Conservation (phyloP, 2,113 vertebrate genomes). For the Noturus placidus region DNA sequence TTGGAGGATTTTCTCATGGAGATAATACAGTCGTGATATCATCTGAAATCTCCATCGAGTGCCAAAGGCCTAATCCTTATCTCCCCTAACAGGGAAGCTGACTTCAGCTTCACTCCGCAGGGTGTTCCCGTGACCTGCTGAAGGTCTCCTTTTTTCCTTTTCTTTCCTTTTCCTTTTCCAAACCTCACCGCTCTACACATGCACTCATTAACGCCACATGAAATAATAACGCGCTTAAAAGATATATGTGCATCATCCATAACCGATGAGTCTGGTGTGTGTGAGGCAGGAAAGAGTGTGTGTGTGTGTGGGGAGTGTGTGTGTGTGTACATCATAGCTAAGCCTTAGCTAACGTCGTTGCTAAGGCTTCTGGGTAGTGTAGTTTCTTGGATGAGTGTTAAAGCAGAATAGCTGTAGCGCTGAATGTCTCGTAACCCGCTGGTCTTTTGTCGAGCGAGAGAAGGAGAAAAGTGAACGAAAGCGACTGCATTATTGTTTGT, state of each 20-base stretch:
- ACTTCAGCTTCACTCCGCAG: constrained; percentile 44
- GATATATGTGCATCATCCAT: not conserved
- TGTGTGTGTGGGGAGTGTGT: not conserved
- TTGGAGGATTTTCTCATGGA: constrained; percentile 53
- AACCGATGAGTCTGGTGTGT: not conserved
- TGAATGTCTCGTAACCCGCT: not conserved
- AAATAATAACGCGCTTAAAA: not conserved
- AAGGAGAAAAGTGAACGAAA: not conserved
- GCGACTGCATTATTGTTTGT: not conserved
- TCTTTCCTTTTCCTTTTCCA: constrained; percentile 8
- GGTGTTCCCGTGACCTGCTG: constrained; percentile 28
- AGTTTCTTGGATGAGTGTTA: not conserved
- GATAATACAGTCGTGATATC: constrained; percentile 55
- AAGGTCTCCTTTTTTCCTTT: constrained; percentile 40
- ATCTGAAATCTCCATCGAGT: constrained; percentile 51
- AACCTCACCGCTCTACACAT: not conserved
- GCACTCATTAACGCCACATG: not conserved
- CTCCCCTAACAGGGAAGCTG: constrained; percentile 41
- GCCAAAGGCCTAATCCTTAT: constrained; percentile 53
- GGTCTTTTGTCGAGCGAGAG: not conserved
- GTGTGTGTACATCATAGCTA: too few species aligned
- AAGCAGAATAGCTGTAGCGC: not conserved
- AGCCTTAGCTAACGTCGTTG: not conserved
- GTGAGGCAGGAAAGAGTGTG: not conserved
- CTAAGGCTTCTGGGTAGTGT: not conserved